Conservation (phyloP, 2,888 invertebrate genomes). For the Apantesis nais region DNA sequence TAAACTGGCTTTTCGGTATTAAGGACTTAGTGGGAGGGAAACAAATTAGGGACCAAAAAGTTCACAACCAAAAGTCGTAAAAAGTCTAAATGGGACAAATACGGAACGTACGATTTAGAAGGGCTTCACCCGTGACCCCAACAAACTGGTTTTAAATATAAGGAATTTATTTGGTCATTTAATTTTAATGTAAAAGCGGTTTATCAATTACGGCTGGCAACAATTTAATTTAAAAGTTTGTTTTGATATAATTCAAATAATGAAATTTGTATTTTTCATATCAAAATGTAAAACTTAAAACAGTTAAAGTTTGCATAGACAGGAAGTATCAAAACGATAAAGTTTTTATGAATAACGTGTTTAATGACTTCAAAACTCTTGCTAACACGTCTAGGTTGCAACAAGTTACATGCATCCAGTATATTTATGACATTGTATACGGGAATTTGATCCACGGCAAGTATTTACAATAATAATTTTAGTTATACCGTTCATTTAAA, state of each 20-base stretch:
- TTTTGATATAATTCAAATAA: neutral
- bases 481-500: too few relatives aligned
- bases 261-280: neutral
- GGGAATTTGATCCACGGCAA: too few relatives aligned
- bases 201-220: neutral
- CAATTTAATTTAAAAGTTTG: neutral
- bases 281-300: neutral
- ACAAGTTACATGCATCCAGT: too few relatives aligned
- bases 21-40: constrained; percentile 21
- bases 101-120: constrained; percentile 25
- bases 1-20: constrained; percentile 24
- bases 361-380: too few relatives aligned
- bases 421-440: too few relatives aligned
- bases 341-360: too few relatives aligned
- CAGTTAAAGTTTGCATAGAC: too few relatives aligned
- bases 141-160: constrained; percentile 18
- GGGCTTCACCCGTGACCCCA: constrained; percentile 22
- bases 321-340: too few relatives aligned
- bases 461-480: too few relatives aligned
- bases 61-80: constrained; percentile 31
- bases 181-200: neutral
- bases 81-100: constrained; percentile 31
- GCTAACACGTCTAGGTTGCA: too few relatives aligned
- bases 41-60: constrained; percentile 32
- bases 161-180: constrained; percentile 10